These are phyloP conservation scores for Drosophila ercepeae DNA, from an alignment of 1,140 invertebrate genomes.

Conservation along the genomic window DNA sequence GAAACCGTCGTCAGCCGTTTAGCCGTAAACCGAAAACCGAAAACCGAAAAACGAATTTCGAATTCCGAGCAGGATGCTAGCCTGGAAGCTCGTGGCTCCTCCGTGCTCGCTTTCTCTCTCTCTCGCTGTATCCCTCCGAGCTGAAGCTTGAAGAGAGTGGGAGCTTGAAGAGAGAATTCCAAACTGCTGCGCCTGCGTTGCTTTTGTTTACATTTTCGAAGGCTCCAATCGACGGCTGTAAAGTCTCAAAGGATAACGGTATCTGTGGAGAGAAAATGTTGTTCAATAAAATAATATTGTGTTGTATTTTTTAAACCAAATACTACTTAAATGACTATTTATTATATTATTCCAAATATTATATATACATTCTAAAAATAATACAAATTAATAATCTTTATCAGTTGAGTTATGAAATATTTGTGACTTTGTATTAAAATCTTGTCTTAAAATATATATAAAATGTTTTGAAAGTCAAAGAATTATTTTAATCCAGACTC, in stretches of 20 bases:
- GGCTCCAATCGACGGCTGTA: constrained; percentile 34
- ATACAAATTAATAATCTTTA: too few species aligned
- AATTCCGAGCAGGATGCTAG: constrained; percentile 13
- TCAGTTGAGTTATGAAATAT: too few species aligned
- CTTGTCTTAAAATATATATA: too few species aligned
- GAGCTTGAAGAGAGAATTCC: constrained; percentile 38
- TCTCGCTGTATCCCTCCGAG: background rate
- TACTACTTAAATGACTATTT: too few species aligned
- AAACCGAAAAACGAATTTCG: background rate
- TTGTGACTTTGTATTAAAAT: too few species aligned
- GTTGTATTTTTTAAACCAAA: too few species aligned
- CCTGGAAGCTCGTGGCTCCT: constrained; percentile 35
- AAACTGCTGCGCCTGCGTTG: constrained; percentile 70
- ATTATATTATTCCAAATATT: too few species aligned
- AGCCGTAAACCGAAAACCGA: constrained; percentile 32
- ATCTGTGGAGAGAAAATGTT: constrained; percentile 30
- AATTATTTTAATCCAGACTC: background rate
- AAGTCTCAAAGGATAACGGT: constrained; percentile 43
- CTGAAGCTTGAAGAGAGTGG: constrained; percentile 38
- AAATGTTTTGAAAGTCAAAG: background rate
- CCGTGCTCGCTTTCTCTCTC: background rate
- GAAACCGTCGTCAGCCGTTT: background rate
- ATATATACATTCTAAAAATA: too few species aligned
- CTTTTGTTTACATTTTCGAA: constrained; percentile 78
- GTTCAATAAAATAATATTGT: background rate